Conservation (phyloP, 1,140 invertebrate species). For the Macrobrachium rosenbergii region DNA sequence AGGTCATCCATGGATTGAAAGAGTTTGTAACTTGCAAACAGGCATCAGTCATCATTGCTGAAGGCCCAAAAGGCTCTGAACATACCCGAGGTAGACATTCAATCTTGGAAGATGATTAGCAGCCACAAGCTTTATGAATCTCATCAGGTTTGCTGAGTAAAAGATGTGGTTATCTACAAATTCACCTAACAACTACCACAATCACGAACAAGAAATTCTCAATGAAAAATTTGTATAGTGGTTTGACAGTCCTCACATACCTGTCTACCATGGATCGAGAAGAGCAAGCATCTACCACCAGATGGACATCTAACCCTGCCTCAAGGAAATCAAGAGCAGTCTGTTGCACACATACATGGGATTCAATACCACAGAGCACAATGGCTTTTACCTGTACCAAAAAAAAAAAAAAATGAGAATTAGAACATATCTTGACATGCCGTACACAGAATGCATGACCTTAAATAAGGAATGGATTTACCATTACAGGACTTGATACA, state of each 20-base stretch:
- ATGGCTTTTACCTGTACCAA: conserved; percentile 72
- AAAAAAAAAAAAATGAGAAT: conserved; percentile 23
- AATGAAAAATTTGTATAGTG: background rate
- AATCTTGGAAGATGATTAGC: too few species aligned
- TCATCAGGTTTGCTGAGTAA: too few species aligned
- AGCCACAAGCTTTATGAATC: too few species aligned
- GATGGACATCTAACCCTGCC: conserved; percentile 76
- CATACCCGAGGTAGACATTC: too few species aligned
- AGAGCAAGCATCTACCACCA: conserved; percentile 77
- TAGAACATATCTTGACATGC: background rate
- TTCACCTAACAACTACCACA: background rate
- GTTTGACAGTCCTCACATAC: conserved; percentile 67
- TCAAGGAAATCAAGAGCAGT: conserved; percentile 76
- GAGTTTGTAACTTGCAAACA: too few species aligned
- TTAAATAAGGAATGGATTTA: too few species aligned
- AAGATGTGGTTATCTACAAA: background rate
- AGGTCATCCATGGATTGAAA: too few species aligned
- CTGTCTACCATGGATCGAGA: conserved; percentile 76
- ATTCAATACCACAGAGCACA: conserved; percentile 79
- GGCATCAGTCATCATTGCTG: too few species aligned
- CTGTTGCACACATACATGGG: conserved; percentile 78
- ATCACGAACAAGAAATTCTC: background rate
- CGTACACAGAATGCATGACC: too few species aligned
- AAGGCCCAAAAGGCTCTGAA: too few species aligned
- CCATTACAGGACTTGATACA: too few species aligned